Conservation (phyloP, 1,140 invertebrate genomes). For the Tyrophagus putrescentiae region DNA sequence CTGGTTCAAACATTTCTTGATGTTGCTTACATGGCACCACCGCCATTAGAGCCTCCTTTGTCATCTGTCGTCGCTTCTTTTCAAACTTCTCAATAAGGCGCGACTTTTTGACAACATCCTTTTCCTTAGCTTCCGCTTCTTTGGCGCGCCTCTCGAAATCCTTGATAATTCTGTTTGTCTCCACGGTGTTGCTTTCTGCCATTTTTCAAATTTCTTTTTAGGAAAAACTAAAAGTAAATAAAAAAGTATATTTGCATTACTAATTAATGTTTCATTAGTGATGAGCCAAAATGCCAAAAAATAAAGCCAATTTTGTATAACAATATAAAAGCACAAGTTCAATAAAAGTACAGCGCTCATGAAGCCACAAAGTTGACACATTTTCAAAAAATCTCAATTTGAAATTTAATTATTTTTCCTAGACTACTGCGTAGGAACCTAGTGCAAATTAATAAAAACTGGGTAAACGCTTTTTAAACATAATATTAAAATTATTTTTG, state of each 20-base stretch:
- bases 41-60: neutral
- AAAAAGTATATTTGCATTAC: neutral
- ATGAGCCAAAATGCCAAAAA: neutral
- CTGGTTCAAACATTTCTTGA: slow-evolving; percentile 7
- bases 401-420: too few species aligned
- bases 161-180: slow-evolving; percentile 1
- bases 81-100: slow-evolving; percentile 11
- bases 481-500: too few species aligned
- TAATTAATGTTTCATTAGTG: neutral
- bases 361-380: too few species aligned
- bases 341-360: too few species aligned
- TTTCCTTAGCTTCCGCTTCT: neutral
- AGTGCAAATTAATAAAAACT: too few species aligned
- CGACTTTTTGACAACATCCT: neutral
- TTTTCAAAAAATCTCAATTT: too few species aligned
- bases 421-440: too few species aligned
- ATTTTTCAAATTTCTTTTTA: slow-evolving; percentile 4
- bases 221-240: neutral
- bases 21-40: neutral
- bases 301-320: too few species aligned
- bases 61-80: slow-evolving; percentile 3
- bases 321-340: too few species aligned
- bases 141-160: slow-evolving; percentile 9
- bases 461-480: too few species aligned
- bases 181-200: neutral